These are phyloP conservation scores for Hesperia comma DNA, from an alignment of 2,888 invertebrate genomes.

Conservation along the genomic window DNA sequence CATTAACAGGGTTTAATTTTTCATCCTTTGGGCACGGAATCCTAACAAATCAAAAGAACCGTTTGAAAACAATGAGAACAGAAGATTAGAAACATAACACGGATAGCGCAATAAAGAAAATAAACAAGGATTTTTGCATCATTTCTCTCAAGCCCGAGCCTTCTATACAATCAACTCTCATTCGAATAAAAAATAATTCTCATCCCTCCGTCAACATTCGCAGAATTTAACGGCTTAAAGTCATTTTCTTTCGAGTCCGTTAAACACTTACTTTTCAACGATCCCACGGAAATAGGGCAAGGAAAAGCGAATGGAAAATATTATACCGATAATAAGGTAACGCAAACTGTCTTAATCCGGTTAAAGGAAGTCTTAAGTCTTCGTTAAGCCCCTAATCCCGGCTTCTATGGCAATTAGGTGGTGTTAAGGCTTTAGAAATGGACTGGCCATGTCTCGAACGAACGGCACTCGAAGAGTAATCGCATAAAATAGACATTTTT, in stretches of 20 bases:
- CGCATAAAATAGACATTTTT: constrained; percentile 18
- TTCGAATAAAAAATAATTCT: constrained; percentile 10
- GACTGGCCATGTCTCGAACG: constrained; percentile 44
- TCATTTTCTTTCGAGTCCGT: constrained; percentile 9
- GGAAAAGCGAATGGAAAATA: constrained; percentile 17
- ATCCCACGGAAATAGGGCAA: background rate
- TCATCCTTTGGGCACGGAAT: background rate
- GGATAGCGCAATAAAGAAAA: background rate
- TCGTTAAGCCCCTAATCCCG: constrained; percentile 56
- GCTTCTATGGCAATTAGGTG: constrained; percentile 57
- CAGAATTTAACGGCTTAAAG: background rate
- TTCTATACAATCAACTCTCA: constrained; percentile 12
- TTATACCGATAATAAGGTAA: constrained; percentile 47
- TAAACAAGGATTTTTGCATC: background rate
- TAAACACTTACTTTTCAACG: constrained; percentile 9
- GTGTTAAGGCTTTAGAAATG: constrained; percentile 51
- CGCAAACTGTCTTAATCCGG: constrained; percentile 56
- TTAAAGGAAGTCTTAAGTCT: constrained; percentile 59
- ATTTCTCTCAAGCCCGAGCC: background rate
- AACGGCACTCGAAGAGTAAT: constrained; percentile 13
- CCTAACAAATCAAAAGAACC: background rate
- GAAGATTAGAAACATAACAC: background rate
- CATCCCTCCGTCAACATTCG: constrained; percentile 4
- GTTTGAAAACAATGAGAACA: background rate
- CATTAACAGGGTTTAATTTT: no score